Conservation (phyloP, 2,797 vertebrate species). For the Manis pentadactyla region DNA sequence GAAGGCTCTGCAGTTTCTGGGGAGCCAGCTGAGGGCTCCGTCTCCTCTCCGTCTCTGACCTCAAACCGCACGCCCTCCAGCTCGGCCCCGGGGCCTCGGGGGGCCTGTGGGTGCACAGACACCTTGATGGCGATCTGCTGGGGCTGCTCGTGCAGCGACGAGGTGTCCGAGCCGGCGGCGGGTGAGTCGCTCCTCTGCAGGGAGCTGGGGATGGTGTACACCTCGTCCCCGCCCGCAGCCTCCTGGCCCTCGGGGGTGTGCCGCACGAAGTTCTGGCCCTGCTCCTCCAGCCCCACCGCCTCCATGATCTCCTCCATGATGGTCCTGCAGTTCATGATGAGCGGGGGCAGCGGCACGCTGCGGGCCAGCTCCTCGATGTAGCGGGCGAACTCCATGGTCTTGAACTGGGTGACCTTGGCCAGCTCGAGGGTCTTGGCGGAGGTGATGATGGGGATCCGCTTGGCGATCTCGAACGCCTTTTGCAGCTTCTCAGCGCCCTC, state of each 20-base stretch:
- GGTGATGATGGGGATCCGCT: conserved; percentile 98
- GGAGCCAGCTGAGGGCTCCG: conserved; percentile 77
- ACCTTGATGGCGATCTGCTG: conserved; percentile 98
- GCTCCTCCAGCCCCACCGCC: conserved; percentile 97
- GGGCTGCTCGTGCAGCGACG: conserved; percentile 94
- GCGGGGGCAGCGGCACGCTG: conserved; percentile 97
- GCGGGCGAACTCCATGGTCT: conserved; percentile 99
- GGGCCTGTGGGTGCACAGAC: conserved; percentile 92
- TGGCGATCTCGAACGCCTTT: conserved; percentile 98
- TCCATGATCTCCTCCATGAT: conserved; percentile 99
- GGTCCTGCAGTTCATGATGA: conserved; percentile 99
- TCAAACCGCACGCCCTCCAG: conserved; percentile 83
- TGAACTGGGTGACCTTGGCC: conserved; percentile 99
- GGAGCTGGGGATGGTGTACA: conserved; percentile 93
- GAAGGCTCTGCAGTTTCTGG: conserved; percentile 79
- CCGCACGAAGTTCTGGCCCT: conserved; percentile 95
- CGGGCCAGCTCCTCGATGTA: conserved; percentile 98
- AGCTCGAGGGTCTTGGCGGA: conserved; percentile 99
- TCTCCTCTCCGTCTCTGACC: conserved; percentile 81
- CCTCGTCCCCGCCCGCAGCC: conserved; percentile 86
- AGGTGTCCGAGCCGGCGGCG: conserved; percentile 94
- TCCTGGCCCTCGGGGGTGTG: conserved; percentile 92
- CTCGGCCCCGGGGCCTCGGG: conserved; percentile 88
- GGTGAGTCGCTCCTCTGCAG: conserved; percentile 93
- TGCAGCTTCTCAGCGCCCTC: conserved; percentile 99